Evolutionary conservation across 1,140 invertebrate genomes (phyloP), one percentile per base, ranked within the genome.

Genomic region (Musca vetustissima): DNA sequence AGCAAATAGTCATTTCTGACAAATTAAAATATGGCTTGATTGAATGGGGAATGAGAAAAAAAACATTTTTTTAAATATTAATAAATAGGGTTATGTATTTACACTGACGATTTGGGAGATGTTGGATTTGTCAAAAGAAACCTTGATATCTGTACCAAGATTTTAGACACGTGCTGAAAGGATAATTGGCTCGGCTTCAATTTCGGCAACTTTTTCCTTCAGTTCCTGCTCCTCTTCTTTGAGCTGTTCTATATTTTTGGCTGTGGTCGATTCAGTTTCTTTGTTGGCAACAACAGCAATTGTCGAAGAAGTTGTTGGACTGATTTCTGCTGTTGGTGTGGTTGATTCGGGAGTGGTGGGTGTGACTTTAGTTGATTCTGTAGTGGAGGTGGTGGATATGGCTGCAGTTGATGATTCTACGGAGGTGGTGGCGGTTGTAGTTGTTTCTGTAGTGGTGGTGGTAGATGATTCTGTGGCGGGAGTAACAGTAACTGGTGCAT

Each of bases 191-290:
- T 80, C 78, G 47, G 79, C 79, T 70, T 81, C 79, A 36, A 81
- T 78, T 66, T 81, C 79, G 25, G 79, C 79, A 15, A 81, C 75
- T 71, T 81, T 81, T 52, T 77, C 79, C 74, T 81, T 81, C 1
- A 81, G 74, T 65, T 81, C 78, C 66, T 81, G 73, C 66, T 81
- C 79, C 22, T 69, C 76, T 64, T 81, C 71, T 67, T 80, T 78
- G 1, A 78, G 72, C 71, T 72, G 68, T 13, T 65, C 61, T 57
- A 69, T 43, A 24, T 65, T 52, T 65, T 55, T 65, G 6, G 50
- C 50, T 1, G 49, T 57, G 7, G 50, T 21, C 17, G 50, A 43
- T 43, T 43, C 49, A n/a, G 21, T 15, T 65, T 66, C 64, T 57
- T 67, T 43, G 24, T 8, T 36, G 2, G 65, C 21, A 17, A 64